Evolutionary conservation across 1,140 invertebrate species (phyloP), one percentile per base, ranked within the genome.

Genomic region (Aleiodes sp.): DNA sequence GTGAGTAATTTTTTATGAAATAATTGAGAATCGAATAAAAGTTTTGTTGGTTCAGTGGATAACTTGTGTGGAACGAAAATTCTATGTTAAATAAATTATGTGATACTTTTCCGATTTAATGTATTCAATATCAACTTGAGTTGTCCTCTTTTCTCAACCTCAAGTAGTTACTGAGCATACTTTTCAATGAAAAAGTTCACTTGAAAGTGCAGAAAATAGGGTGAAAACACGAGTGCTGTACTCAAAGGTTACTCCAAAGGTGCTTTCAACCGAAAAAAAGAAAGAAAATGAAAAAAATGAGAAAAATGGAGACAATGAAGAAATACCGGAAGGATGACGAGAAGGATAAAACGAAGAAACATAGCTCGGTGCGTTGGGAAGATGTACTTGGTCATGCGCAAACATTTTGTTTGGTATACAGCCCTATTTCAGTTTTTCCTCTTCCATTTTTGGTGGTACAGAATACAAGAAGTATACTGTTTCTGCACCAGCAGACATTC

Each of bases 1-100:
- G 85, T 86, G 82, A 82, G 83, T 74, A 59, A 29, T 39, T 2
- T n/a, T n/a, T n/a, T 24, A 43, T 35, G 24, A 29, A 66, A 37
- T 35, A 29, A 56, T 37, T 39, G 12, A 66, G 1, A 8, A 16
- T 52, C 26, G 2, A 33, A 33, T 1, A 8, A 33, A 33, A 1
- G 7, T 33, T 33, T 33, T 2, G 1, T 33, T 33, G 0, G 7
- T n/a, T n/a, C n/a, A n/a, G n/a, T n/a, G n/a, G n/a, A n/a, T n/a
- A n/a, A n/a, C n/a, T n/a, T n/a, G n/a, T n/a, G n/a, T n/a, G n/a
- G n/a, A n/a, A n/a, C n/a, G n/a, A n/a, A n/a, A n/a, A n/a, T n/a
- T n/a, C n/a, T n/a, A n/a, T n/a, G n/a, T n/a, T n/a, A n/a, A n/a
- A n/a, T n/a, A 46, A 46, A 46, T 16, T 46, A 46, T 16, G 41